Percentiles rank a stretch among this genome's conserved stretches.
phyloP scores from a whole-genome alignment of 2,888 invertebrate genomes.

The Alloscopus bannaensis region DNA sequence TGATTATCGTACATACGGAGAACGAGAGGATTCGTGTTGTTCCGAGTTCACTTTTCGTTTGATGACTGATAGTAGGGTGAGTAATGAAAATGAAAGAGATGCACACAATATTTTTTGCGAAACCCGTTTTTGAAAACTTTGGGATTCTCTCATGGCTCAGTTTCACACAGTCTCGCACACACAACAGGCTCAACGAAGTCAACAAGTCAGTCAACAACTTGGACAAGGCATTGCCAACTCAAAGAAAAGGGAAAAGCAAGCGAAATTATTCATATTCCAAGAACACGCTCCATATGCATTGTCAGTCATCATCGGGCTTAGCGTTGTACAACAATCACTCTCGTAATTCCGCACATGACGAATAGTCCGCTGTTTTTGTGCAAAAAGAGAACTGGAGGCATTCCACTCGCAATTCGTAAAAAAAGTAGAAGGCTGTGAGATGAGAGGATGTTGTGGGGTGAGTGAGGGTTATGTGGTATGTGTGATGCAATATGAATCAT shows the following conservation, averaged over 20 bases:
- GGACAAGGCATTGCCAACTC: too few relatives aligned
- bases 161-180: conserved; percentile 48
- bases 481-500: too few relatives aligned
- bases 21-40: too few relatives aligned
- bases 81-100: too few relatives aligned
- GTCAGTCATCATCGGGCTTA: conserved; percentile 2
- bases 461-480: too few relatives aligned
- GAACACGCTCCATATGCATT: neutral
- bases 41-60: too few relatives aligned
- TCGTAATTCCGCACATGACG: neutral
- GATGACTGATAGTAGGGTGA: too few relatives aligned
- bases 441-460: too few relatives aligned
- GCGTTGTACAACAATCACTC: neutral
- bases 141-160: conserved; percentile 55
- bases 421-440: too few relatives aligned
- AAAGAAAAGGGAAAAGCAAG: conserved; percentile 14
- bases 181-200: neutral
- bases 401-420: neutral
- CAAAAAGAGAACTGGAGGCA: neutral
- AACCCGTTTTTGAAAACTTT: conserved; percentile 45
- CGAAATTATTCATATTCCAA: conserved; percentile 14
- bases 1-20: too few relatives aligned
- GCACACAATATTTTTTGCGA: conserved; percentile 43
- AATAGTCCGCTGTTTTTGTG: neutral
- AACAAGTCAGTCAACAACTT: conserved; percentile 7